Evolutionary conservation across 1,140 invertebrate genomes (phyloP).

Genomic region (Agraylea sexmaculata): DNA sequence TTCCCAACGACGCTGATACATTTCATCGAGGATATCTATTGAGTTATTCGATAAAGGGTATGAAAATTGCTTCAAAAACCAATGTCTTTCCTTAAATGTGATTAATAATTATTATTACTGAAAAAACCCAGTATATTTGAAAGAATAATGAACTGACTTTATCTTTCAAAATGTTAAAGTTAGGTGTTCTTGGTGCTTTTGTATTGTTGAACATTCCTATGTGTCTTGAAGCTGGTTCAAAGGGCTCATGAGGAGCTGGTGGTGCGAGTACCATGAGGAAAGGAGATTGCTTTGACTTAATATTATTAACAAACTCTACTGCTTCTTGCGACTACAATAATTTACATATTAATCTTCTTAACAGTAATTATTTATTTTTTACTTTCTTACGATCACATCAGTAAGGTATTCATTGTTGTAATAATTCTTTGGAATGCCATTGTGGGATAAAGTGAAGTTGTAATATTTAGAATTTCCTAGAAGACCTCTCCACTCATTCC

Average conservation of each 20-base stretch:
- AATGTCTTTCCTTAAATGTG: slow-evolving; percentile 68
- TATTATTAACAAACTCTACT: slow-evolving; percentile 20
- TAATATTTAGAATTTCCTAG: slow-evolving; percentile 82
- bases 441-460: slow-evolving; percentile 75
- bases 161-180: slow-evolving; percentile 53
- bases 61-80: slow-evolving; percentile 59
- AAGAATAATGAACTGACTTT: slow-evolving; percentile 21
- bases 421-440: slow-evolving; percentile 51
- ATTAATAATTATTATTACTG: slow-evolving; percentile 6
- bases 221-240: slow-evolving; percentile 66
- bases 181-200: slow-evolving; percentile 53
- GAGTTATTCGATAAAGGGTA: slow-evolving; percentile 44
- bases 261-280: slow-evolving; percentile 79
- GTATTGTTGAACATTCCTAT: slow-evolving; percentile 44
- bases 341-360: too few relatives aligned
- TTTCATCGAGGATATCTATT: slow-evolving; percentile 49
- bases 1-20: slow-evolving; percentile 61
- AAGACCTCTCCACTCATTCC: slow-evolving; percentile 69
- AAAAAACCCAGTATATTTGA: slow-evolving; percentile 6
- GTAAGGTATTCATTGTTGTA: slow-evolving; percentile 67
- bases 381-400: slow-evolving; percentile 65
- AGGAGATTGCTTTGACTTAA: slow-evolving; percentile 38
- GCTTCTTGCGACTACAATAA: too few relatives aligned
- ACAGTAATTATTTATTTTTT: too few relatives aligned
- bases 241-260: slow-evolving; percentile 75